These are phyloP conservation scores for Ploceus nigricollis DNA, from an alignment of 2,113 vertebrate genomes.

Conservation along the genomic window DNA sequence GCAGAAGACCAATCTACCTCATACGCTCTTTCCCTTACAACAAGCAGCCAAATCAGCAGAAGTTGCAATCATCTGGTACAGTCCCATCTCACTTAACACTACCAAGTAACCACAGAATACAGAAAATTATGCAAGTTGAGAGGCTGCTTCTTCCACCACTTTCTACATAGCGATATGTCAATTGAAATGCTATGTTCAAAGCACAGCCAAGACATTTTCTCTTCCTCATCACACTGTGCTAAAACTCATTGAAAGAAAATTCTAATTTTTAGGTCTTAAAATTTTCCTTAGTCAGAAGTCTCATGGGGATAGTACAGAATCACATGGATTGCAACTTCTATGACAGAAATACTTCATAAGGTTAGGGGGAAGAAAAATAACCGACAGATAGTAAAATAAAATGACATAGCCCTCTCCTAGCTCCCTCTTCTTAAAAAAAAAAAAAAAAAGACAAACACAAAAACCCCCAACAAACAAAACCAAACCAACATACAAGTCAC, in stretches of 20 bases:
- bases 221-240: not conserved
- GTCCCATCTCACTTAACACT: not conserved
- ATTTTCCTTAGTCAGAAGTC: not conserved
- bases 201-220: not conserved
- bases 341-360: not conserved
- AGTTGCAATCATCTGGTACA: not conserved
- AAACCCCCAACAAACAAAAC: not conserved
- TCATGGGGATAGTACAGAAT: not conserved
- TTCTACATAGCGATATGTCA: not conserved
- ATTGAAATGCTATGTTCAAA: not conserved
- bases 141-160: not conserved
- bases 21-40: not conserved
- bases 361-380: not conserved
- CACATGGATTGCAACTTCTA: not conserved
- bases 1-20: not conserved
- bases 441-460: not conserved
- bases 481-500: not conserved
- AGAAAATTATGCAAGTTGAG: not conserved
- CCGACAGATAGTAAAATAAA: not conserved
- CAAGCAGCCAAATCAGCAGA: not conserved
- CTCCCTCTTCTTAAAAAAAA: not conserved
- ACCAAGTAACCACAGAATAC: not conserved
- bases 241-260: not conserved
- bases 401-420: not conserved
- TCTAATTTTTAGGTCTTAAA: not conserved